Evolutionary conservation across 1,140 invertebrate species (phyloP).

Genomic region (Dendrolimus punctatus): DNA sequence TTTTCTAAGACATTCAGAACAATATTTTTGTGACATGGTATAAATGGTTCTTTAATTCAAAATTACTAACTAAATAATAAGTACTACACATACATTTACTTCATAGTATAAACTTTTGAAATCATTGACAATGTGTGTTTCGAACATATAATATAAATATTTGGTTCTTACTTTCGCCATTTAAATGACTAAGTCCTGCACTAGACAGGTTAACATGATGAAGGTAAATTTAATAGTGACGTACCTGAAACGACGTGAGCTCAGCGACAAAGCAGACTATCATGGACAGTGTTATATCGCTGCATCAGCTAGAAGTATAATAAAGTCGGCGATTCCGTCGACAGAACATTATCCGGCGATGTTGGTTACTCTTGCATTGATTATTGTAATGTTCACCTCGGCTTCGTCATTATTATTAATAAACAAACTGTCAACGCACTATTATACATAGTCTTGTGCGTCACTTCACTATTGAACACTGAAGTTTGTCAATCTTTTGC

Average conservation of each 20-base stretch:
- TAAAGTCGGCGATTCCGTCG: conserved; percentile 39
- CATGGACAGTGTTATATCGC: conserved; percentile 60
- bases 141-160: no score
- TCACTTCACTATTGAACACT: conserved; percentile 31
- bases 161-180: not conserved
- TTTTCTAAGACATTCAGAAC: no score
- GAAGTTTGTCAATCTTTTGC: conserved; percentile 4
- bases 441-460: conserved; percentile 21
- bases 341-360: conserved; percentile 33
- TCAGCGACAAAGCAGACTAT: conserved; percentile 68
- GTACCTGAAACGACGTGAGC: conserved; percentile 63
- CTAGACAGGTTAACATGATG: not conserved
- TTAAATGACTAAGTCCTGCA: not conserved
- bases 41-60: no score
- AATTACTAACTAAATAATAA: no score
- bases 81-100: no score
- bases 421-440: conserved; percentile 20
- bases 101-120: no score
- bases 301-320: conserved; percentile 53
- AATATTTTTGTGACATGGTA: no score
- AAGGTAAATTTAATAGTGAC: conserved; percentile 13
- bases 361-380: conserved; percentile 25
- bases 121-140: no score
- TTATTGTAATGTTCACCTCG: conserved; percentile 24
- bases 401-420: conserved; percentile 23